Evolutionary conservation across 2,797 vertebrate species (phyloP).

Genomic region (Podarcis siculus): DNA sequence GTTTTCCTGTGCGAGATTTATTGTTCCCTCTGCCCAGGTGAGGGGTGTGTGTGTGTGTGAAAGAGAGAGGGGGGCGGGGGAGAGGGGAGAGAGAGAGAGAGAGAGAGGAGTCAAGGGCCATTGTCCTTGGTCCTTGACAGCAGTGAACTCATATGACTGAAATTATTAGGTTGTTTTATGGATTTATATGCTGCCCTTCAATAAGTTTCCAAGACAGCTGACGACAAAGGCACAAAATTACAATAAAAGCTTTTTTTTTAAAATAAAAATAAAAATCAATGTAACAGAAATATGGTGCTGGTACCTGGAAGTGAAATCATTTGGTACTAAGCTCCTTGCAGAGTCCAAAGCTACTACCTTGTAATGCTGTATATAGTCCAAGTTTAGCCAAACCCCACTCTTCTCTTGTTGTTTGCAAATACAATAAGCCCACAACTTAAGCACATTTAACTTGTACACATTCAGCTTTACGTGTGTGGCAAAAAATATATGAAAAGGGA

Average conservation of each 20-base stretch:
- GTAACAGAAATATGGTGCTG: not conserved
- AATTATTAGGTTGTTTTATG: not conserved
- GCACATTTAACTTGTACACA: no score
- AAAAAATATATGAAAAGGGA: no score
- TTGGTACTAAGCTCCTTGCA: not conserved
- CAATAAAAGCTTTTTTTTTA: not conserved
- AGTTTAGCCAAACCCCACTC: not conserved
- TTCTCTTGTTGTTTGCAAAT: no score
- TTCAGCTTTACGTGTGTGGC: no score
- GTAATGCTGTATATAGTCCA: not conserved
- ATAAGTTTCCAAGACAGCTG: not conserved
- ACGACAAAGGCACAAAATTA: not conserved
- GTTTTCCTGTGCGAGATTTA: slow-evolving; percentile 11
- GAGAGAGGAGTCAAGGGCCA: not conserved
- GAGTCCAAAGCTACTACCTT: not conserved
- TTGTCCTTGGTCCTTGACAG: not conserved
- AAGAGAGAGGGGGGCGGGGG: no score
- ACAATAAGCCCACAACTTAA: no score
- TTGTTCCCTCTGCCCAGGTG: not conserved
- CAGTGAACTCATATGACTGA: not conserved
- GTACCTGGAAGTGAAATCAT: not conserved
- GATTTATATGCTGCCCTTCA: not conserved
- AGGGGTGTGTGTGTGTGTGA: not conserved
- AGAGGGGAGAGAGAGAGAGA: not conserved
- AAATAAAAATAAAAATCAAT: not conserved